Conservation (phyloP, 2,888 invertebrate species). For the Panopea generosa region DNA sequence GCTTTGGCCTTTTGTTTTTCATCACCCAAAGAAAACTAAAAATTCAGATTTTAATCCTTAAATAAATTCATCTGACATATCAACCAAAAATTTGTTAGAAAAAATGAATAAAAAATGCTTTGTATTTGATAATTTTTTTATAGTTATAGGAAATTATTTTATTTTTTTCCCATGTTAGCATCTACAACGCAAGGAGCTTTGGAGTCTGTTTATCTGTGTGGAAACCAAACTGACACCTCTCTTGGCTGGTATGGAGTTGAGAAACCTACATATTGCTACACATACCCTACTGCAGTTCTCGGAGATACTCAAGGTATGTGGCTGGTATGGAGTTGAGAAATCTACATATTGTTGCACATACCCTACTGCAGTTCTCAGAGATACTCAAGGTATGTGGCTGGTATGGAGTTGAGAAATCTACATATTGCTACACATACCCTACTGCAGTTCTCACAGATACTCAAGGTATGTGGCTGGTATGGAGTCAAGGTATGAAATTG, state of each 20-base stretch:
- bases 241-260: conserved; percentile 78
- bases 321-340: conserved; percentile 77
- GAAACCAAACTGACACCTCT: conserved; percentile 77
- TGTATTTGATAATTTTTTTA: too few relatives aligned
- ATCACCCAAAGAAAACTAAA: too few relatives aligned
- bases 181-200: conserved; percentile 68
- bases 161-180: too few relatives aligned
- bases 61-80: too few relatives aligned
- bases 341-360: conserved; percentile 70
- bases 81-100: too few relatives aligned
- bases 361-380: conserved; percentile 71
- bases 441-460: conserved; percentile 70
- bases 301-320: conserved; percentile 75
- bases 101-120: too few relatives aligned
- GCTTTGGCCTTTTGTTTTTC: too few relatives aligned
- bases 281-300: conserved; percentile 72
- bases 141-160: too few relatives aligned
- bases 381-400: conserved; percentile 77
- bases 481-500: conserved; percentile 64
- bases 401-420: conserved; percentile 76
- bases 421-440: conserved; percentile 71
- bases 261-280: conserved; percentile 70
- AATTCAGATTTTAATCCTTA: too few relatives aligned
- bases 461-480: conserved; percentile 80
- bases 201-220: conserved; percentile 72